Evolutionary conservation across 2,888 invertebrate genomes (phyloP).

Genomic region (Frankliniella intonsa): DNA sequence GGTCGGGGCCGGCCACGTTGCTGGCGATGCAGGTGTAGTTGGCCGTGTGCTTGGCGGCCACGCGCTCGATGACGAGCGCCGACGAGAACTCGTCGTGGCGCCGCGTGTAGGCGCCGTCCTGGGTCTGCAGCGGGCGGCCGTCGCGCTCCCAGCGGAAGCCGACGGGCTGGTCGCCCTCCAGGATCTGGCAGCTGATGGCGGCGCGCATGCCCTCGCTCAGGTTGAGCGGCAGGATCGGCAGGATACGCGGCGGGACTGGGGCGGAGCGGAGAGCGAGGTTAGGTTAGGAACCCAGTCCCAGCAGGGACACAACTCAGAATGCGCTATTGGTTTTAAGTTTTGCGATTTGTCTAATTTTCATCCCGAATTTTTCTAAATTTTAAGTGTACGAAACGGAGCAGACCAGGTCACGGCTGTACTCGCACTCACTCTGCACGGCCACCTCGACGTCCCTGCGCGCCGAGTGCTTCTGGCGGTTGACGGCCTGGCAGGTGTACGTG

Average conservation of each 20-base stretch:
- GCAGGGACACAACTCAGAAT: too few species aligned
- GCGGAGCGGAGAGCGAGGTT: neutral
- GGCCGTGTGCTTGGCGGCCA: conserved; percentile 78
- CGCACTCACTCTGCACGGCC: conserved; percentile 43
- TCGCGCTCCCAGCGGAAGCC: conserved; percentile 89
- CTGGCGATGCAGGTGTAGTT: conserved; percentile 90
- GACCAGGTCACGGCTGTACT: neutral
- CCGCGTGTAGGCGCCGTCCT: conserved; percentile 56
- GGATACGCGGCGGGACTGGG: conserved; percentile 76
- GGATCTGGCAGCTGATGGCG: conserved; percentile 83
- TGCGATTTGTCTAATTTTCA: too few species aligned
- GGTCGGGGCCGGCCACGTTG: conserved; percentile 76
- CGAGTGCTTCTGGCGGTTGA: conserved; percentile 46
- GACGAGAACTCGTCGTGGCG: conserved; percentile 81
- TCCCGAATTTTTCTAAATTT: too few species aligned
- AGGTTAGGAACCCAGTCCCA: too few species aligned
- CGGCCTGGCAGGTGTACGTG: conserved; percentile 50
- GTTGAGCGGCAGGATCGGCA: conserved; percentile 77
- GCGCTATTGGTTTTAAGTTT: too few species aligned
- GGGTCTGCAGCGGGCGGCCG: conserved; percentile 66
- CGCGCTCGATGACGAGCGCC: conserved; percentile 78
- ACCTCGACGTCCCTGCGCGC: conserved; percentile 45
- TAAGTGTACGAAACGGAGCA: too few species aligned
- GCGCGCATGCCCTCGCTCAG: conserved; percentile 80
- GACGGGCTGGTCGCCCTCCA: conserved; percentile 88